Percentiles rank a stretch among this genome's conserved stretches.
Conservation (phyloP, 2,113 vertebrate species). For the Mionectes macconnelli region DNA sequence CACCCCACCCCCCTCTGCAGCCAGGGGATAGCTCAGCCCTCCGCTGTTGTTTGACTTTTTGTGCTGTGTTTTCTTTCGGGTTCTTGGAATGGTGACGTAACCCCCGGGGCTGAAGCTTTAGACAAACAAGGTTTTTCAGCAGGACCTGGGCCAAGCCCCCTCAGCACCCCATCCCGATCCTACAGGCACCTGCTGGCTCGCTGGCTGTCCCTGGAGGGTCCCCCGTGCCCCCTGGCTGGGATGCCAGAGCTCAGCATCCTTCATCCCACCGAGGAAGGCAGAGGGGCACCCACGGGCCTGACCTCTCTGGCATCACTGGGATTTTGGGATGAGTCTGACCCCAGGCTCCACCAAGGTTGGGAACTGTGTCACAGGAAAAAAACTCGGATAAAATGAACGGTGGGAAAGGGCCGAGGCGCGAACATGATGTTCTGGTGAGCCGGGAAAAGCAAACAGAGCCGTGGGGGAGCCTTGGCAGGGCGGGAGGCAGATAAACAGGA, state of each 20-base stretch:
- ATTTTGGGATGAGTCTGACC: background rate
- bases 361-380: accelerated
- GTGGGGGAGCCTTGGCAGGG: background rate
- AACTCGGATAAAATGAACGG: accelerated
- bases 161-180: background rate
- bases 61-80: background rate
- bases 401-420: background rate
- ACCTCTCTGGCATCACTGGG: accelerated
- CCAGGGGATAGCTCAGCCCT: constrained; percentile 9
- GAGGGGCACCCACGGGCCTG: background rate
- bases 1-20: background rate
- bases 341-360: background rate
- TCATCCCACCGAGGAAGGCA: accelerated
- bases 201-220: accelerated
- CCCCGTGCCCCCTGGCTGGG: background rate
- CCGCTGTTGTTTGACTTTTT: background rate
- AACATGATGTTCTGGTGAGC: background rate
- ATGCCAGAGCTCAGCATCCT: constrained; percentile 35
- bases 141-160: background rate
- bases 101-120: background rate
- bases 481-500: background rate
- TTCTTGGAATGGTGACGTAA: constrained; percentile 57
- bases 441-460: constrained; percentile 33
- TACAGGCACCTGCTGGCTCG: background rate
- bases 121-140: constrained; percentile 30